Evolutionary conservation across 2,888 invertebrate species (phyloP), one percentile per base, ranked within the genome.

Genomic region (Zeuzera pyrina): DNA sequence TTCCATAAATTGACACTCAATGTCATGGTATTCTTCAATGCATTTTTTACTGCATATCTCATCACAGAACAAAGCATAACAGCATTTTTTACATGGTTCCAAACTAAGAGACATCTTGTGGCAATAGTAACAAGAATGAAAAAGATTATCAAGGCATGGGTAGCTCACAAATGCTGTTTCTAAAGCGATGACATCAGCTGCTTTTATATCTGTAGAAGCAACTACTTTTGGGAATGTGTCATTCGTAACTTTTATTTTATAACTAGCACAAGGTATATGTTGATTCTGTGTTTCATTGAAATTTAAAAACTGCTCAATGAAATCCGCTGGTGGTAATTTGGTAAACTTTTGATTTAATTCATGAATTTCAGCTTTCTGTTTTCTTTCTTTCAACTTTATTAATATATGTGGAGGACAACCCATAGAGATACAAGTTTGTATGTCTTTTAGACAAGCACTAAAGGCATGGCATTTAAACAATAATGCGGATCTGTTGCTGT

Each of bases 1-100:
- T 14, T 38, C 33, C 29, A 38, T 35, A 4, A 45, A 35, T 30
- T 39, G 27, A 33, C 41, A 41, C 36, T 45, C 45, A 10, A 41
- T 29, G 5, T 11, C 28, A 25, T 45, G 45, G 15, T 36, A 45
- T 13, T 45, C 45, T 13, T 36, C 24, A 4, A 34, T 5, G 7
- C 45, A 41, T 10, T 16, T 22, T n/a, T 33, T 14, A 26, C 35
- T 35, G 24, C 45, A 45, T 11, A 34, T 19, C 2, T 37, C 25
- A 14, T 28, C 29, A 11, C 45, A 45, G 27, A 45, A 45, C 25
- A 45, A 15, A 12, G 29, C 36, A 12, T 12, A 35, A 19, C 42
- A 42, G 15, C 45, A 45, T 7, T 23, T 29, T 1, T 41, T 29
- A 29, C 42, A 44, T 3, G 44, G 39, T 13, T 33, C 38, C 23